Base-by-base conservation (phyloP, 2,797 vertebrate genomes). In the Ciconia nigra region DNA sequence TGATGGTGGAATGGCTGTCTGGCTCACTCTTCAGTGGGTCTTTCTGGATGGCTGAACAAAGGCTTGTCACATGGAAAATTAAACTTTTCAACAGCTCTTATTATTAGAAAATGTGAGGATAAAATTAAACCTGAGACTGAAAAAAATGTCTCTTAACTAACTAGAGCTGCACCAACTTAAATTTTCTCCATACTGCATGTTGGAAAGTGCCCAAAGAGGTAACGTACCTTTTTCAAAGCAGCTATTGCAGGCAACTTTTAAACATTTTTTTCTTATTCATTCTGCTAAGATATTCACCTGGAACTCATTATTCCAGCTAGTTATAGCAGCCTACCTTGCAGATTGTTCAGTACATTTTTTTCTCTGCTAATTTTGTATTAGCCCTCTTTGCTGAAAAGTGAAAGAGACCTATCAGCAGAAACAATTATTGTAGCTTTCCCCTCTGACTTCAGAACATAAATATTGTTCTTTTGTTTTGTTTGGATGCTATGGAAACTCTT, bases 401-500 rank as follows among this genome's bases (percentile, higher is more conserved):
- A 71, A 80, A 88, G 35, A 92, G 13, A 61, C 22, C 22, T 74
- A 89, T 82, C 57, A 94, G n/a, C 39, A 93, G 63, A 97, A 96
- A 87, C 33, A 96, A 79, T 94, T 94, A 83, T 33, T 91, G n/a
- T 67, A 70, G 49, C n/a, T 94, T 93, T 95, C 52, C 13, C 44
- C 37, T 89, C 15, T 12, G 17, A 70, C 72, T 97, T 96, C 55
- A 88, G 57, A 91, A 95, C 1, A 7, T 39, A 87, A 83, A 96
- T 96, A 74, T 95, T 92, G 85, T 72, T 67, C 25, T 72, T 97
- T 93, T 83, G 61, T 88, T 96, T 96, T 85, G 62, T 90, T 93
- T 94, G 65, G 55, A 69, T 95, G 80, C 58, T 92, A 78, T 92
- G 81, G 91, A 92, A 97, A 97, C 57, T 88, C 65, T 86, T 96